Conservation (phyloP, 2,888 invertebrate genomes). For the Agriopis marginaria region DNA sequence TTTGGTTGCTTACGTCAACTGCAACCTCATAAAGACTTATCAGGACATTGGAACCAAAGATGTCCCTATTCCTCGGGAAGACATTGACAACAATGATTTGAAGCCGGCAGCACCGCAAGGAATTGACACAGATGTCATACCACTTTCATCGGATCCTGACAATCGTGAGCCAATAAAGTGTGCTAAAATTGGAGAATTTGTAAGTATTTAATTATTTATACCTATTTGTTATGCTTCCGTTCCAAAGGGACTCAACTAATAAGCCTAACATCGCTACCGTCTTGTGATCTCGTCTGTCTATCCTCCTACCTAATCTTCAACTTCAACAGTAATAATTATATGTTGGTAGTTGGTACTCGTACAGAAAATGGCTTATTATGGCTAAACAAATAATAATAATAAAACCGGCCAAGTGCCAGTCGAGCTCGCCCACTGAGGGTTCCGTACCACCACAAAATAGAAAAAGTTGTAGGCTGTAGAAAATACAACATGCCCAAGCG, state of each 20-base stretch:
- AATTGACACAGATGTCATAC: conserved; percentile 17
- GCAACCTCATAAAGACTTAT: conserved; percentile 55
- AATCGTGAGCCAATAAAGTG: conserved; percentile 49
- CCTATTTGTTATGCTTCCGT: not conserved
- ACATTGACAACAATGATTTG: conserved; percentile 26
- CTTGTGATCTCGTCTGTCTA: no score
- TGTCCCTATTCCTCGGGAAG: conserved; percentile 40
- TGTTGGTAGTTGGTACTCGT: no score
- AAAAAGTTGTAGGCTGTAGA: no score
- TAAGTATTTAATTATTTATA: conserved; percentile 57
- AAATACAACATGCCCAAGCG: no score
- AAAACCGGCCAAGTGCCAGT: no score
- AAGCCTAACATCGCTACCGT: no score
- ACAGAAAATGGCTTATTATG: no score
- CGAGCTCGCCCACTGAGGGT: no score
- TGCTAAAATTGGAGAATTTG: conserved; percentile 67
- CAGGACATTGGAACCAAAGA: conserved; percentile 43
- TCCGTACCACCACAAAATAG: no score
- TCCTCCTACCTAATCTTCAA: not conserved
- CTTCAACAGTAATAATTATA: no score
- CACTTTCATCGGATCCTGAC: not conserved
- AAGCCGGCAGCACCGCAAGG: conserved; percentile 8
- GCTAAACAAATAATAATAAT: no score
- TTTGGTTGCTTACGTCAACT: conserved; percentile 50
- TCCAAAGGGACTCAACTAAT: no score